Evolutionary conservation across 2,888 invertebrate genomes (phyloP).

Genomic region (Drosophila merina): DNA sequence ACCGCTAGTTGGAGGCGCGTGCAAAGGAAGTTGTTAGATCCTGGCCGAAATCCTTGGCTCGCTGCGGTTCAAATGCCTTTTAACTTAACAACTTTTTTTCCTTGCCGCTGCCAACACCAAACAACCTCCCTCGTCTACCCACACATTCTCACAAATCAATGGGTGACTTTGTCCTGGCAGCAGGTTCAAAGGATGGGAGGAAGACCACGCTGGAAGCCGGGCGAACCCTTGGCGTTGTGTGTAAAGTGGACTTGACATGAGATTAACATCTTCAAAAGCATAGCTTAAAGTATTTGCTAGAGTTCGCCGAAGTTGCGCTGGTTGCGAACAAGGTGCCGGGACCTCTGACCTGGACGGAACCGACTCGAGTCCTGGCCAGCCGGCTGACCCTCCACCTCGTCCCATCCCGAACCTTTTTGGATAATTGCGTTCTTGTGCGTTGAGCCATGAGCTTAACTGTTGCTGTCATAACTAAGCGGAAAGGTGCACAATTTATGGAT

Average conservation of each 20-base stretch:
- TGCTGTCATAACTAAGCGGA: constrained; percentile 80
- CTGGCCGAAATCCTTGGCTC: constrained; percentile 72
- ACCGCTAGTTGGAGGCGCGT: constrained; percentile 54
- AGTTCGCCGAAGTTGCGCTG: constrained; percentile 64
- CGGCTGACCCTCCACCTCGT: constrained; percentile 26
- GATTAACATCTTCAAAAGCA: constrained; percentile 81
- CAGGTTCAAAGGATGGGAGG: constrained; percentile 8
- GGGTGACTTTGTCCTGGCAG: constrained; percentile 60
- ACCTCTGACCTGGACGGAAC: constrained; percentile 6
- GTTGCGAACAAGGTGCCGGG: constrained; percentile 43
- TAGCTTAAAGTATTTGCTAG: constrained; percentile 80
- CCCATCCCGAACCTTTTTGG: constrained; percentile 59
- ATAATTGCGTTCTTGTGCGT: constrained; percentile 80
- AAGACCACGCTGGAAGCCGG: constrained; percentile 1
- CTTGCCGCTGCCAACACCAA: constrained; percentile 68
- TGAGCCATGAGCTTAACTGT: constrained; percentile 80
- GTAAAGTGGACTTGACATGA: constrained; percentile 81
- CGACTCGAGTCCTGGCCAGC: constrained; percentile 19
- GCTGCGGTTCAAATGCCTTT: constrained; percentile 80
- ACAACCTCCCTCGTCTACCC: constrained; percentile 34
- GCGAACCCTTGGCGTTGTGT: constrained; percentile 75
- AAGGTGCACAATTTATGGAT: constrained; percentile 80
- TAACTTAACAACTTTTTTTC: constrained; percentile 80
- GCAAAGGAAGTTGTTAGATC: constrained; percentile 76
- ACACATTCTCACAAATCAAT: constrained; percentile 69